These are phyloP conservation scores for Crypturellus tataupa DNA, from an alignment of 2,797 vertebrate species.

Conservation along the genomic window DNA sequence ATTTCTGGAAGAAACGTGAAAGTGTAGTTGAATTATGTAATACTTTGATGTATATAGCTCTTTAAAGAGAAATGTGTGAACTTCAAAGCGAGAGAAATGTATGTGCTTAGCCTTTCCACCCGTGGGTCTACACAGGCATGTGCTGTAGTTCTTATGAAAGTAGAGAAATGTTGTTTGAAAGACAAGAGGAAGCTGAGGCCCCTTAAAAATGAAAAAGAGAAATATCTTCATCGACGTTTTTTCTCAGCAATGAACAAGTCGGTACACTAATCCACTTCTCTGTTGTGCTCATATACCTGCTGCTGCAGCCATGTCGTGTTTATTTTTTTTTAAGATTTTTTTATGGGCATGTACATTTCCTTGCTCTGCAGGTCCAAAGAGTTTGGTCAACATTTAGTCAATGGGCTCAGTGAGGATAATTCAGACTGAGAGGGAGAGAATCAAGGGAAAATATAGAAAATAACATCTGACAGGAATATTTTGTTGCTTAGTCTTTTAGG, in stretches of 20 bases:
- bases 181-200: neutral
- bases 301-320: neutral
- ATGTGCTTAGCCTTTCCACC: neutral
- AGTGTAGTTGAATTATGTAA: neutral
- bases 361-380: neutral
- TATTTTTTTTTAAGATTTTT: neutral
- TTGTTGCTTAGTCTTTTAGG: neutral
- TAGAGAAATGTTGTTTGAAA: neutral
- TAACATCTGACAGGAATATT: neutral
- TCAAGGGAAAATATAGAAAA: neutral
- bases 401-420: neutral
- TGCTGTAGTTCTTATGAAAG: neutral
- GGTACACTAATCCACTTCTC: neutral
- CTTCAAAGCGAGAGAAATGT: neutral
- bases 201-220: neutral
- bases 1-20: neutral
- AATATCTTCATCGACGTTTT: neutral
- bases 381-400: neutral
- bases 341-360: neutral
- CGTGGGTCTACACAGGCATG: neutral
- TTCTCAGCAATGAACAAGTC: neutral
- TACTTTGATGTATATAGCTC: neutral
- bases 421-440: neutral
- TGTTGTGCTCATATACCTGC: neutral
- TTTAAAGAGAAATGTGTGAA: neutral